Conservation (phyloP, 1,140 invertebrate species). For the Macrobrachium nipponense region DNA sequence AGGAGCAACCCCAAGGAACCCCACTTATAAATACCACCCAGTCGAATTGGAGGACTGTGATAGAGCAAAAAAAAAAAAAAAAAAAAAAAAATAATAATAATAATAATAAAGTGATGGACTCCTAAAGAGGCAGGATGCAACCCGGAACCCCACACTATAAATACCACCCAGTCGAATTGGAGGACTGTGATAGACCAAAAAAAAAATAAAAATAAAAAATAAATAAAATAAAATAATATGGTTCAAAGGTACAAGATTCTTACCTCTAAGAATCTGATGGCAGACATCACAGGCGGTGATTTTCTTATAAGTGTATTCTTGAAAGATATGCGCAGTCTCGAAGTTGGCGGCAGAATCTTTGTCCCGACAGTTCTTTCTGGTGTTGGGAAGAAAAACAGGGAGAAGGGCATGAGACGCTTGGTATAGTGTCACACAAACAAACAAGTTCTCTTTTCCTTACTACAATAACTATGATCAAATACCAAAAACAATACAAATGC, state of each 20-base stretch:
- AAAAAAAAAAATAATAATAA: too few relatives aligned
- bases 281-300: constrained; percentile 95
- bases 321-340: constrained; percentile 78
- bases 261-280: constrained; percentile 89
- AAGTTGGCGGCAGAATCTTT: constrained; percentile 52
- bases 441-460: constrained; percentile 13
- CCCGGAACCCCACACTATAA: too few relatives aligned
- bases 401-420: background rate
- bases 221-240: background rate
- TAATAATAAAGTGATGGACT: too few relatives aligned
- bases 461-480: constrained; percentile 16
- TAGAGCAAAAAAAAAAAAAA: too few relatives aligned
- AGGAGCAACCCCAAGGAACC: too few relatives aligned
- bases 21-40: too few relatives aligned
- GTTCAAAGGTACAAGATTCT: background rate
- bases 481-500: background rate
- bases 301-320: constrained; percentile 95
- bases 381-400: constrained; percentile 11
- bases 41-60: too few relatives aligned
- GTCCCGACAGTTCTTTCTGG: constrained; percentile 57
- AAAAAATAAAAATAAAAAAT: background rate
- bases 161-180: too few relatives aligned
- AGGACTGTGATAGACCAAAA: background rate
- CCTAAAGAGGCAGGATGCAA: too few relatives aligned
- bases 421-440: background rate